phyloP scores from a whole-genome alignment of 1,140 invertebrate genomes.

The Hydropsyche tenuis region DNA sequence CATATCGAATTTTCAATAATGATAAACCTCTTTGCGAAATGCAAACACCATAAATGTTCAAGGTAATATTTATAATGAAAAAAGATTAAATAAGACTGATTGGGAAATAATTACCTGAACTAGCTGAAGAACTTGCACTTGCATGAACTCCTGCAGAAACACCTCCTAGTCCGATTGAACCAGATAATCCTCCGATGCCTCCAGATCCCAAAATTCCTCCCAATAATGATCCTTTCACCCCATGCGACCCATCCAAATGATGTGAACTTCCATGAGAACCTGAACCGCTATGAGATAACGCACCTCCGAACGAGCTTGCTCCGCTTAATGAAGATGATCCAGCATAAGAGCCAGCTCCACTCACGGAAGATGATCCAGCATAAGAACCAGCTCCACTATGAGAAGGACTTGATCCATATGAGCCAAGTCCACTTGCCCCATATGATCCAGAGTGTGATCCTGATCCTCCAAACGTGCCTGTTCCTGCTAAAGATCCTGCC shows the following conservation, averaged over 20 bases:
- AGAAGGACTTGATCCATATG: neutral
- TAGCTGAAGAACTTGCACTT: constrained; percentile 31
- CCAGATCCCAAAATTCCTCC: constrained; percentile 24
- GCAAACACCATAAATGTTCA: neutral
- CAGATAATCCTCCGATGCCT: constrained; percentile 28
- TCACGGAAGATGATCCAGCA: neutral
- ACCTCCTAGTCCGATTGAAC: constrained; percentile 26
- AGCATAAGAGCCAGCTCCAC: constrained; percentile 15
- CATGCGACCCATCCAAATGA: constrained; percentile 3
- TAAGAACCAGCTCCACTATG: constrained; percentile 12
- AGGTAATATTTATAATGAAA: neutral
- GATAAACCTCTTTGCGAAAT: neutral
- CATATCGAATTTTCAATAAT: neutral
- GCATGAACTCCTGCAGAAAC: constrained; percentile 29
- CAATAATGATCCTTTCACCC: neutral
- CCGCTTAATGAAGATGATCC: neutral
- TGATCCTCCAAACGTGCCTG: too few relatives aligned
- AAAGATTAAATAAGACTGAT: neutral
- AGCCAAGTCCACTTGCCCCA: constrained; percentile 11
- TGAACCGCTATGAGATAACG: constrained; percentile 1
- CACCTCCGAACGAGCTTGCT: constrained; percentile 3
- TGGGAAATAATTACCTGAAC: constrained; percentile 17
- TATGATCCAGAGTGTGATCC: neutral
- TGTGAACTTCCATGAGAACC: neutral
- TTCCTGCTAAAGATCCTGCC: neutral